These are phyloP conservation scores for Cremastinae sp. DNA, from an alignment of 2,888 invertebrate genomes.

Conservation along the genomic window DNA sequence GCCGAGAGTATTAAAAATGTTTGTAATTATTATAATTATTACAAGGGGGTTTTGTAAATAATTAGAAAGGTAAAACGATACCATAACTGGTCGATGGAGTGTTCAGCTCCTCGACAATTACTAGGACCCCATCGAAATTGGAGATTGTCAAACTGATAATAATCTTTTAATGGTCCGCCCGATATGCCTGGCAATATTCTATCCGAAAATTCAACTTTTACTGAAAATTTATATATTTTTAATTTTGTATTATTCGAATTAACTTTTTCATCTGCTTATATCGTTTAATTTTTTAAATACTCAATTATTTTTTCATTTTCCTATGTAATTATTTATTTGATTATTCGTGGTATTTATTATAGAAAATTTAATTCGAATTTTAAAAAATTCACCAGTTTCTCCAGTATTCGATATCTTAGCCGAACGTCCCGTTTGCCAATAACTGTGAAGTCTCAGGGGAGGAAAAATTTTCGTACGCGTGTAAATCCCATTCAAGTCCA, in stretches of 20 bases:
- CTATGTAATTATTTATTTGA: neutral
- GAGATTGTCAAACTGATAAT: conserved; percentile 66
- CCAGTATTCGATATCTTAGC: conserved; percentile 71
- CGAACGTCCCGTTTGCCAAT: conserved; percentile 64
- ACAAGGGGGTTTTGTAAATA: no score
- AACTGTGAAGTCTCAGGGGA: conserved; percentile 66
- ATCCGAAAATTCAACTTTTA: conserved; percentile 53
- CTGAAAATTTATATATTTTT: conserved; percentile 38
- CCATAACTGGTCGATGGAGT: conserved; percentile 70
- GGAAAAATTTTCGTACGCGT: conserved; percentile 65
- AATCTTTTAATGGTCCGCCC: conserved; percentile 67
- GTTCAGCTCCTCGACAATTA: conserved; percentile 70
- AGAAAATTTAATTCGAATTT: no score
- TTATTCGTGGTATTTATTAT: no score
- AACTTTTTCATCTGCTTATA: neutral
- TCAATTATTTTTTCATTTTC: neutral
- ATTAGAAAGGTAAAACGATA: conserved; percentile 5
- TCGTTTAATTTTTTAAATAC: neutral
- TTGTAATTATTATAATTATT: no score
- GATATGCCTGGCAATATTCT: conserved; percentile 52
- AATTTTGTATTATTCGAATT: neutral
- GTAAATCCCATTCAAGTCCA: conserved; percentile 65
- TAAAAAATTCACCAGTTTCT: conserved; percentile 65
- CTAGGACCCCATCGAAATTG: conserved; percentile 72
- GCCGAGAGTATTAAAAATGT: no score